Evolutionary conservation across 2,113 vertebrate species (phyloP), one percentile per base, ranked within the genome.

Genomic region (Tautogolabrus adspersus): DNA sequence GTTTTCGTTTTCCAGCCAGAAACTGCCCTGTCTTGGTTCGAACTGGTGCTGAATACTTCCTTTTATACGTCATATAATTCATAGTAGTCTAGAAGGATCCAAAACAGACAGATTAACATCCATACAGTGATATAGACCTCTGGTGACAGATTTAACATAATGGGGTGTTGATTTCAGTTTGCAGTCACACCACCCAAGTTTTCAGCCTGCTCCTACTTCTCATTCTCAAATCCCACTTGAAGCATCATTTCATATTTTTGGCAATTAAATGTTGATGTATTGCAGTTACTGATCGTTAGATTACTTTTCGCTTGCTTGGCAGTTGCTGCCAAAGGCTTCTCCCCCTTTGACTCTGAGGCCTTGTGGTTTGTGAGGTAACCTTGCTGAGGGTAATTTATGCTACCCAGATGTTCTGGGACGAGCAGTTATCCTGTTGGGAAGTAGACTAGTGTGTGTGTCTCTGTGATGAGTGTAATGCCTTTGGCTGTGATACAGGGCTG

Each of bases 391-490:
- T 90, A 89, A 91, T 91, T 91, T 92, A 92, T 84, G 64, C 54
- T 30, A 37, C 79, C 61, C 92, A 92, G 88, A 89, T 93, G 91
- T 89, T 87, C 73, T 54, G 55, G 68, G 79, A 83, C 79, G 77
- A 86, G 71, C 72, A 66, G 21, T 68, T 52, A 51, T 72, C 72
- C 72, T 85, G 55, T 81, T 84, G 81, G 73, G 83, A 86, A 77
- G 72, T 64, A 54, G 15, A 19, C 49, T 21, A 52, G 49, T 8
- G 66, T 73, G 65, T 84, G 61, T 21, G 54, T 71, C 56, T 88
- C 47, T 62, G 77, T 75, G 75, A 75, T 74, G 74, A 83, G 64
- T 79, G 64, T 78, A 51, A 68, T 52, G 77, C 63, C 47, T 37
- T 64, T 75, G 72, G 66, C 64, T 66, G 55, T 22, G 63, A 84